phyloP scores from a whole-genome alignment of 2,113 vertebrate species.

The Chaetops frenatus region DNA sequence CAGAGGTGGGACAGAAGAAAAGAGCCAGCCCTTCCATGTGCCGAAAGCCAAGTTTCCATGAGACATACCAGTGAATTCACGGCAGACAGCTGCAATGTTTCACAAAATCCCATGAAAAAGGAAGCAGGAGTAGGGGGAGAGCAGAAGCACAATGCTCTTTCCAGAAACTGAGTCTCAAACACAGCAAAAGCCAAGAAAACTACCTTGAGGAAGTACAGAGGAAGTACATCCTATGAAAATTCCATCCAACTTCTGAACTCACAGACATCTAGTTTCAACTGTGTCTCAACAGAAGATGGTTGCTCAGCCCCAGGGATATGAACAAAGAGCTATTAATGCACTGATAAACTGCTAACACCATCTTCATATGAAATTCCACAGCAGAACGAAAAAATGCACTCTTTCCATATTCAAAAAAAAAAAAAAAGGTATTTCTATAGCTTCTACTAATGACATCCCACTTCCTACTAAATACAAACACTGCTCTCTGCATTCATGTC shows the following conservation, averaged over 20 bases:
- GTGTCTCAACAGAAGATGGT: neutral
- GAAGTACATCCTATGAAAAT: neutral
- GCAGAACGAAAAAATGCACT: neutral
- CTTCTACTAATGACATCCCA: neutral
- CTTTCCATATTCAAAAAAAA: neutral
- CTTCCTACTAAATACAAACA: neutral
- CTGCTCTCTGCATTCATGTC: neutral
- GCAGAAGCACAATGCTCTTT: neutral
- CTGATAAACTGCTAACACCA: neutral
- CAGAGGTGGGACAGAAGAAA: neutral
- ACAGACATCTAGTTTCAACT: neutral
- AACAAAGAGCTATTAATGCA: neutral
- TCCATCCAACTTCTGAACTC: neutral
- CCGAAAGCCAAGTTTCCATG: slow-evolving; percentile 30
- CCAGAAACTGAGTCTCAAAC: neutral
- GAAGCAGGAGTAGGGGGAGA: neutral
- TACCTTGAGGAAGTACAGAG: neutral
- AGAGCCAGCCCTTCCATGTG: neutral
- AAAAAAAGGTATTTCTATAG: accelerated
- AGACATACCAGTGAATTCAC: accelerated
- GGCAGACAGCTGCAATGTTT: neutral
- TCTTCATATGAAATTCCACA: neutral
- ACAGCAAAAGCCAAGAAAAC: neutral
- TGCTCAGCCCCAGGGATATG: neutral
- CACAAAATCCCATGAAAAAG: neutral